These are phyloP conservation scores for Lerema accius DNA, from an alignment of 1,140 invertebrate species.

Conservation along the genomic window DNA sequence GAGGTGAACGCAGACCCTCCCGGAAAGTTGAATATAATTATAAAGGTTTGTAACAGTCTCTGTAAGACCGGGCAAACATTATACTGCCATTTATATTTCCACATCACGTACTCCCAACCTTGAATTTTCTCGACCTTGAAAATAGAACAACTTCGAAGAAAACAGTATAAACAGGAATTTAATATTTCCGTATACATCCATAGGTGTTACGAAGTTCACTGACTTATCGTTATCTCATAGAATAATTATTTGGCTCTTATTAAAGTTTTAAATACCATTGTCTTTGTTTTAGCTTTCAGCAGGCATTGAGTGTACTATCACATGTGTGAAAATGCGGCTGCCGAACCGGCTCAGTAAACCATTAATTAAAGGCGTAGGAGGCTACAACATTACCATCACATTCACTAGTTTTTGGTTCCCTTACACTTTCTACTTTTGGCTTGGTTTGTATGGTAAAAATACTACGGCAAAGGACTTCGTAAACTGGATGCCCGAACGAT, in stretches of 20 bases:
- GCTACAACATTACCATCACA: conserved; percentile 60
- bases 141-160: too few species aligned
- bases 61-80: too few species aligned
- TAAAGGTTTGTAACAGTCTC: conserved; percentile 52
- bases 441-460: conserved; percentile 63
- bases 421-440: conserved; percentile 55
- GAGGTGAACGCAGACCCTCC: conserved; percentile 55
- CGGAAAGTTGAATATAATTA: conserved; percentile 50
- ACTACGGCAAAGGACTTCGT: conserved; percentile 47
- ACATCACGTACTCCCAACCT: too few species aligned
- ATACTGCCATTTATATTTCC: too few species aligned
- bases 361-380: conserved; percentile 54
- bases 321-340: conserved; percentile 58
- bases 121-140: too few species aligned
- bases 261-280: conserved; percentile 10
- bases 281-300: conserved; percentile 62
- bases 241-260: too few species aligned
- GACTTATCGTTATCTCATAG: too few species aligned
- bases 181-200: too few species aligned
- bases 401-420: conserved; percentile 65
- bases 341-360: conserved; percentile 58
- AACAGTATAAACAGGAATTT: too few species aligned
- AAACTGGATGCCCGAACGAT: conserved; percentile 50
- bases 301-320: conserved; percentile 61
- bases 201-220: too few species aligned